These are phyloP conservation scores for Crax fasciolata DNA, from an alignment of 2,797 vertebrate species.

Conservation along the genomic window DNA sequence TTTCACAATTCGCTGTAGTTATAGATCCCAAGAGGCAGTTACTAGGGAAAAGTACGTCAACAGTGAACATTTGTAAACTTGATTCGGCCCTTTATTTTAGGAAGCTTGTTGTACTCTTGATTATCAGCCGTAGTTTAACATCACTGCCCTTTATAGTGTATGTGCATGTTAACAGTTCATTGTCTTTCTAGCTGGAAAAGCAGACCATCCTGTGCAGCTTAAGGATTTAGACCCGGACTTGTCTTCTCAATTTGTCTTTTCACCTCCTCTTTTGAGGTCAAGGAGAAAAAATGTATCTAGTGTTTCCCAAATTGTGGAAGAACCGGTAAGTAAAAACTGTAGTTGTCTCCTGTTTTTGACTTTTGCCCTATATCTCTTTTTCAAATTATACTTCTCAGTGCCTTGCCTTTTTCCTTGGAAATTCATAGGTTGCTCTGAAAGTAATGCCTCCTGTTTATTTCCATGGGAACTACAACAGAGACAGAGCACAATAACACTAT, in stretches of 20 bases:
- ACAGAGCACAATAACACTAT: background rate
- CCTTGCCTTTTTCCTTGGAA: background rate
- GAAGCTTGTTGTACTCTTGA: background rate
- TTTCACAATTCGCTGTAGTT: background rate
- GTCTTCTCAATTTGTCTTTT: conserved; percentile 82
- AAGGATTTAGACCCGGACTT: conserved; percentile 77
- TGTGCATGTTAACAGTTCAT: background rate
- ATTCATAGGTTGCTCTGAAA: background rate
- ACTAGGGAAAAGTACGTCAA: background rate
- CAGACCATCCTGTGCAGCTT: conserved; percentile 72
- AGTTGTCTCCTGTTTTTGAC: background rate
- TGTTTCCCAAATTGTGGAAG: conserved; percentile 53
- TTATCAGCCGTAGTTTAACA: background rate
- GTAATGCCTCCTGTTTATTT: background rate
- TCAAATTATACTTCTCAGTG: background rate
- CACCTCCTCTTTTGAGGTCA: conserved; percentile 86
- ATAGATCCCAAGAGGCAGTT: background rate
- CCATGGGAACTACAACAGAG: background rate
- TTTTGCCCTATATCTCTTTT: background rate
- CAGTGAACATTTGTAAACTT: background rate
- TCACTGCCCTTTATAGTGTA: background rate
- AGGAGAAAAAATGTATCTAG: conserved; percentile 75
- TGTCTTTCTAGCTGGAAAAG: conserved; percentile 82
- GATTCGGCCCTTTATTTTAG: background rate
- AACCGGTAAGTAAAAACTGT: conserved; percentile 73